phyloP scores from a whole-genome alignment of 2,113 vertebrate species.

The Pachyramphus minor region DNA sequence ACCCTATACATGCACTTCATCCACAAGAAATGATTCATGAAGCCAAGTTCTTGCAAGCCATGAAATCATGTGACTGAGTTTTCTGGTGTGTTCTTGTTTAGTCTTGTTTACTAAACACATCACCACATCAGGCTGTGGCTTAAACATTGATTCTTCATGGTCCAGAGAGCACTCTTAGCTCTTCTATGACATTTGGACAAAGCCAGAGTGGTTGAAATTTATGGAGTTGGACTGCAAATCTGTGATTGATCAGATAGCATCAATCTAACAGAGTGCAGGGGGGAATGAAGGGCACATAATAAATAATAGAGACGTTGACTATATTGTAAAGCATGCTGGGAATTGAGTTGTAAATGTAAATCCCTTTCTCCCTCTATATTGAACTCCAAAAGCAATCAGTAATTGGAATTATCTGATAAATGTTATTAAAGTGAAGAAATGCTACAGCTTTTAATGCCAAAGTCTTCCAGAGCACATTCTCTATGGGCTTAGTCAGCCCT shows the following conservation, averaged over 20 bases:
- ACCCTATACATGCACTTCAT: not conserved
- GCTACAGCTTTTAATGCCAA: not conserved
- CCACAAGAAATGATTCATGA: not conserved
- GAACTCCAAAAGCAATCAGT: constrained; percentile 6
- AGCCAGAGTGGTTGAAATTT: not conserved
- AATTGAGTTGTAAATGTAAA: constrained; percentile 19
- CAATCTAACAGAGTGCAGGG: not conserved
- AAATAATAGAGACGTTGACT: not conserved
- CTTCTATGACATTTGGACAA: constrained; percentile 30
- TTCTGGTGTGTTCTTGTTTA: not conserved
- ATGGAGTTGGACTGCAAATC: not conserved
- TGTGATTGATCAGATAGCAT: not conserved
- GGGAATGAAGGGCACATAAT: not conserved
- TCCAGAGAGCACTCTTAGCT: not conserved
- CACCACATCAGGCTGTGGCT: not conserved
- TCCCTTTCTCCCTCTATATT: not conserved
- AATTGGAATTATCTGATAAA: constrained; percentile 45
- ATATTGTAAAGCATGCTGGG: not conserved
- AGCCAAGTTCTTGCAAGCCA: not conserved
- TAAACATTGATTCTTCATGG: not conserved
- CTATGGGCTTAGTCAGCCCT: not conserved
- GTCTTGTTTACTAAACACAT: constrained; percentile 19
- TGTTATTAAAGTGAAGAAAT: not conserved
- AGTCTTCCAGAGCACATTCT: constrained; percentile 9
- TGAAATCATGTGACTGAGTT: not conserved